Evolutionary conservation across 2,797 vertebrate genomes (phyloP).

Genomic region (Triplophysa yarkandensis): DNA sequence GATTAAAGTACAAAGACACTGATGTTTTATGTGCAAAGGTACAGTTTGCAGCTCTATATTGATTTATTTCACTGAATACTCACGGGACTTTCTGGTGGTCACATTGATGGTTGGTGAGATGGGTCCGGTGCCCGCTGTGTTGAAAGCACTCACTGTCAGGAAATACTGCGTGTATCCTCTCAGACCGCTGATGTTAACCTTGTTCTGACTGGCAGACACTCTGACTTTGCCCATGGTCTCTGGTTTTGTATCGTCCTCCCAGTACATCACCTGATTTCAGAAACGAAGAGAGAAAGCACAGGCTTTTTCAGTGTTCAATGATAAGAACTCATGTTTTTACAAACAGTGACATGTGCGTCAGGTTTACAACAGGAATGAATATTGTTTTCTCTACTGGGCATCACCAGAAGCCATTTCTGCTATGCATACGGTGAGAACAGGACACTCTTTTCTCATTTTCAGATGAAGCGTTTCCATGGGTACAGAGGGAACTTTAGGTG

Average conservation of each 20-base stretch:
- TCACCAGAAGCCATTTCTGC: neutral
- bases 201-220: constrained; percentile 87
- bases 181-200: constrained; percentile 82
- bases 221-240: constrained; percentile 87
- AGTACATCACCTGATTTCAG: constrained; percentile 85
- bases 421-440: constrained; percentile 23
- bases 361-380: constrained; percentile 7
- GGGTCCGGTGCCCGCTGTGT: constrained; percentile 90
- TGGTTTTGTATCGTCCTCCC: constrained; percentile 89
- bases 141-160: constrained; percentile 89
- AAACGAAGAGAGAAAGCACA: constrained; percentile 25
- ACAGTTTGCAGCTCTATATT: no score
- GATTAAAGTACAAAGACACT: no score
- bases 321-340: constrained; percentile 6
- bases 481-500: constrained; percentile 57
- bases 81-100: constrained; percentile 93
- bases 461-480: constrained; percentile 33
- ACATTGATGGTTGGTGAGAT: constrained; percentile 88
- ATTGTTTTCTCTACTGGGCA: constrained; percentile 15
- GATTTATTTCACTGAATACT: constrained; percentile 64
- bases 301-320: constrained; percentile 16
- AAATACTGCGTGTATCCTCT: constrained; percentile 86
- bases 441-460: constrained; percentile 37
- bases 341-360: constrained; percentile 19
- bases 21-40: no score